Base-by-base conservation (phyloP, 2,888 invertebrate genomes). In the Dascillus cervinus region DNA sequence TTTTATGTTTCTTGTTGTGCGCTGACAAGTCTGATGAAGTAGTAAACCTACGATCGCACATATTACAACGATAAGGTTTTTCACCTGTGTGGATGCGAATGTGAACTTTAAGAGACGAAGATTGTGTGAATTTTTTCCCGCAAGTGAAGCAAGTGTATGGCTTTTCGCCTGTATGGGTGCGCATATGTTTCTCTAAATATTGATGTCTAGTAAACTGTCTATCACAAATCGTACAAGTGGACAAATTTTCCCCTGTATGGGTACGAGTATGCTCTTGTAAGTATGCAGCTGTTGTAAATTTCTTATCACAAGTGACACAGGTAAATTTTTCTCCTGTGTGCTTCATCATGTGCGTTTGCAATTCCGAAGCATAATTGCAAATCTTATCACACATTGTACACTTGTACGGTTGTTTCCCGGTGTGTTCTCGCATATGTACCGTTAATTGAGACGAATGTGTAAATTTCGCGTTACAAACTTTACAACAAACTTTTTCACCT, bases 181-280 rank as follows among this genome's bases (percentile, higher is more conserved):
- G 58, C 48, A 58, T 57, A 46, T 72, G 72, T 13, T 60, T 65
- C 39, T 68, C 69, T 26, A 73, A 60, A 27, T 73, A 65, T 5
- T 71, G 71, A n/a, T 69, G 66, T 23, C 73, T 67, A 0, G 71
- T 66, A 50, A 74, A 75, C 35, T 60, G 64, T 22, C 69, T 64
- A 3, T 62, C 61, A 43, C 65, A 65, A 8, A 57, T 44, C 9
- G 52, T 47, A 43, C 67, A 67, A 10, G 56, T 53, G 19, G 62
- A 66, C 9, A 66, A 49, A 32, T 61, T 61, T 34, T 65, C 64
- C n/a, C 65, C 66, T 33, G 58, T 49, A 37, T 59, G 55, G 5
- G 55, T 55, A 11, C 58, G 34, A 3, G 47, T 53, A 34, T 60
- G 60, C 35, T 44, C 45, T 26, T 56, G 50, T 17, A 62, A 41